Evolutionary conservation across 2,113 vertebrate genomes (phyloP), one percentile per base, ranked within the genome.

Genomic region (Hippoglossus stenolepis): DNA sequence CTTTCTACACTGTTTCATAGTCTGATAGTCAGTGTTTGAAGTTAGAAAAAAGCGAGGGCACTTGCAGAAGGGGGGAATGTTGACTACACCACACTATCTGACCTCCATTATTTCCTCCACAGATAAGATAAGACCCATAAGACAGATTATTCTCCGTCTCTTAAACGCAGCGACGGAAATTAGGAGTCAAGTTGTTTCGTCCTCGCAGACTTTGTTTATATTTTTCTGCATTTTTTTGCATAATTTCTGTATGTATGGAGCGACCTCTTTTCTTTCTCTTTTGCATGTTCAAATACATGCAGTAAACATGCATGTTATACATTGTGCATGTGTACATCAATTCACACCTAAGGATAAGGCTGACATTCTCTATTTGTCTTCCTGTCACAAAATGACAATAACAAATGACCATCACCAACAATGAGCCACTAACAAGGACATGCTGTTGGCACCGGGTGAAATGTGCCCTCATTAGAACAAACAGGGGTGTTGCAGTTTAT

Each of bases 1-100:
- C 70, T 83, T 81, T 73, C 67, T 47, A 47, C 64, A 47, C 60
- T 73, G 77, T 85, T 86, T 78, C 40, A 21, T 2, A 35, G 64
- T 59, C 70, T 54, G 68, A 87, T 77, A 75, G 73, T 54, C 61
- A 40, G 60, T 74, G 70, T 84, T 80, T 88, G 82, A 89, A 84
- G 79, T 80, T 47, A 40, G 68, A 80, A 15, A 58, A 61, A 31
- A 31, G 54, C 28, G 0, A 68, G 45, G 67, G 77, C 64, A 70
- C 47, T 40, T 31, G 53, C 64, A 74, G 82, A 76, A 87, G 70
- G 59, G 69, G 70, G 75, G 75, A 78, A 61, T 82, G 67, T 85
- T 82, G 80, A 10, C 73, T 60, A 65, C 60, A 65, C 68, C 60
- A 68, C 53, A 74, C 66, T 59, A 49, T 64, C 75, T 83, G 83